Evolutionary conservation across 2,888 invertebrate species (phyloP).

Genomic region (Charanyca ferruginea): DNA sequence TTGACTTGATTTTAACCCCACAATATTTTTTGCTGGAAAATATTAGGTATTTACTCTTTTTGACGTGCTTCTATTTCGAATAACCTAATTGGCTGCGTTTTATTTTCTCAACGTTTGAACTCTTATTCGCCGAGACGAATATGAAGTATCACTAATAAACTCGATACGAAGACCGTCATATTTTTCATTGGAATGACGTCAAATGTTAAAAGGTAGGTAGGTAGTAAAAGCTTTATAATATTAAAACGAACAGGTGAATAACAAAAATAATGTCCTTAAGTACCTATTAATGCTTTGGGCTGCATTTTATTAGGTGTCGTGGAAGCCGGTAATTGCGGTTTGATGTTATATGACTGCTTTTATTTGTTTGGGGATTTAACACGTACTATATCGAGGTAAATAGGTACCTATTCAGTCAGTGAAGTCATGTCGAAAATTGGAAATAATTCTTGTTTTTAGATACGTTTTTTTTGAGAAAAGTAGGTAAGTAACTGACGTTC

Average conservation of each 20-base stretch:
- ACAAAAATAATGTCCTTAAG: conserved; percentile 8
- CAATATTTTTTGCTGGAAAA: conserved; percentile 15
- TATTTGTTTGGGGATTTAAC: conserved; percentile 49
- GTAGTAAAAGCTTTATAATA: conserved; percentile 53
- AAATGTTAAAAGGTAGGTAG: conserved; percentile 8
- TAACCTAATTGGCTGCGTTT: conserved; percentile 43
- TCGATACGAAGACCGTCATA: conserved; percentile 26
- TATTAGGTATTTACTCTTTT: conserved; percentile 19
- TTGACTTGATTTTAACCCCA: conserved; percentile 18
- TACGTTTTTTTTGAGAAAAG: not conserved
- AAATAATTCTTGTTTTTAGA: not conserved
- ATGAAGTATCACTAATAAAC: conserved; percentile 48
- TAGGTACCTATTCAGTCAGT: not conserved
- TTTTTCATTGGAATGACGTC: conserved; percentile 35
- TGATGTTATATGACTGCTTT: conserved; percentile 57
- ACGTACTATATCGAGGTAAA: not conserved
- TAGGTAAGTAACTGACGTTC: not conserved
- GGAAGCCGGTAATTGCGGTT: conserved; percentile 54
- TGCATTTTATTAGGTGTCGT: conserved; percentile 44
- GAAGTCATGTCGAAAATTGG: not conserved
- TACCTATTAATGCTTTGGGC: conserved; percentile 23
- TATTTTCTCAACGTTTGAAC: conserved; percentile 46
- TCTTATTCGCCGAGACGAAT: conserved; percentile 20
- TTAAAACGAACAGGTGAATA: conserved; percentile 29
- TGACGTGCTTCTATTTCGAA: conserved; percentile 17